These are phyloP conservation scores for Isurus oxyrinchus DNA, from an alignment of 2,113 vertebrate genomes.

Conservation along the genomic window DNA sequence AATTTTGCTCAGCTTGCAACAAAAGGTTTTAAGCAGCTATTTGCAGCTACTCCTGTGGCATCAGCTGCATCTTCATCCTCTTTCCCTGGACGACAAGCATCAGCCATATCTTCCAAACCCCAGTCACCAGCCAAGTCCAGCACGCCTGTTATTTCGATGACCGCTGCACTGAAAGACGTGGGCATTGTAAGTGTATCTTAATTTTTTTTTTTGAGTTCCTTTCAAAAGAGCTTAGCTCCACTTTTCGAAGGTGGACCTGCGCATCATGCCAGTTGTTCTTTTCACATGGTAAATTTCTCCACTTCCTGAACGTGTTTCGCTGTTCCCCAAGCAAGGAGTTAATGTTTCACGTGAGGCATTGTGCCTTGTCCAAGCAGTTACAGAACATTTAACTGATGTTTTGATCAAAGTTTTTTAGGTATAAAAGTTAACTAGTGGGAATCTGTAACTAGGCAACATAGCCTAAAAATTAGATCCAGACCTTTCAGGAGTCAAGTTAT, in stretches of 20 bases:
- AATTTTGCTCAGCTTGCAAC: constrained; percentile 61
- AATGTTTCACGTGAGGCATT: background rate
- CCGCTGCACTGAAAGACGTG: constrained; percentile 86
- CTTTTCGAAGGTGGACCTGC: background rate
- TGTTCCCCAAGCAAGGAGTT: background rate
- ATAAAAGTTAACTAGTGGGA: background rate
- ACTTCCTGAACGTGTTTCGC: background rate
- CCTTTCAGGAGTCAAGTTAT: background rate
- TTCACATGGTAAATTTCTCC: background rate
- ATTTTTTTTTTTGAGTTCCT: background rate
- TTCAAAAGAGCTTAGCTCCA: background rate
- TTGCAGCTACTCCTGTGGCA: constrained; percentile 50
- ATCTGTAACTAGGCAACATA: background rate
- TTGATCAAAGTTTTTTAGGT: background rate
- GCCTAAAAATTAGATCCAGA: background rate
- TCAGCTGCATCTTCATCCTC: constrained; percentile 46
- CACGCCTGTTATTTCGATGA: constrained; percentile 77
- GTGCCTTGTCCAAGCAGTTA: background rate
- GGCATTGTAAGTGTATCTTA: constrained; percentile 69
- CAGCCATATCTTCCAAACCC: constrained; percentile 52
- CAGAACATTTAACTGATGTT: background rate
- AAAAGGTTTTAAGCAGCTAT: constrained; percentile 63
- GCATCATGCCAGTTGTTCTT: too few species aligned
- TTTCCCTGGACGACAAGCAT: constrained; percentile 52
- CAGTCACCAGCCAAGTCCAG: constrained; percentile 51